Evolutionary conservation across 2,888 invertebrate species (phyloP).

Genomic region (Hesperia comma): DNA sequence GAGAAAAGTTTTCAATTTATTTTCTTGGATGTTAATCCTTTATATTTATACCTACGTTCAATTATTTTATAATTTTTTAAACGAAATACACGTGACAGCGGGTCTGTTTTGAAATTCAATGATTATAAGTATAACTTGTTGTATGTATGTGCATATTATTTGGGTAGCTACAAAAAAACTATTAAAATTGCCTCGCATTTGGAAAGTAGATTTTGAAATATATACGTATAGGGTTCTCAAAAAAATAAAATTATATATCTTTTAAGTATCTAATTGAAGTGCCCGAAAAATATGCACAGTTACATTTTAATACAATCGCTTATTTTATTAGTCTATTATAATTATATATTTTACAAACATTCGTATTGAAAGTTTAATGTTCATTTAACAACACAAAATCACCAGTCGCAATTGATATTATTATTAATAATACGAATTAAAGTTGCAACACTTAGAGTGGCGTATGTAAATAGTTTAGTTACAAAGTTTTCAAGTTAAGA

Average conservation of each 20-base stretch:
- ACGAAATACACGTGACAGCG: constrained; percentile 73
- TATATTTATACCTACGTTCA: constrained; percentile 15
- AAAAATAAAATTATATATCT: constrained; percentile 75
- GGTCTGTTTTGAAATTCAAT: constrained; percentile 60
- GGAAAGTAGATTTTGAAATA: constrained; percentile 82
- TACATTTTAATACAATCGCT: constrained; percentile 19
- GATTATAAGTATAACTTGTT: constrained; percentile 49
- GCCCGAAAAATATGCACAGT: constrained; percentile 66
- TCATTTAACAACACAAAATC: constrained; percentile 7
- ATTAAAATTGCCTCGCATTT: constrained; percentile 83
- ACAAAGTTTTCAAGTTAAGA: constrained; percentile 66
- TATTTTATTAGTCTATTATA: constrained; percentile 16
- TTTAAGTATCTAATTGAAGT: constrained; percentile 63
- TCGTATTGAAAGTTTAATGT: constrained; percentile 20
- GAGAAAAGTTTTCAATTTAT: constrained; percentile 47
- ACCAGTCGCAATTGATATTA: constrained; percentile 33
- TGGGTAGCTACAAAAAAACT: constrained; percentile 66
- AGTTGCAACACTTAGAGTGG: constrained; percentile 37
- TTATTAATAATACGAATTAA: constrained; percentile 39
- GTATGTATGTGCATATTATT: constrained; percentile 63
- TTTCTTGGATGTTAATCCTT: constrained; percentile 38
- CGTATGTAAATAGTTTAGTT: constrained; percentile 69
- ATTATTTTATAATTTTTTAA: constrained; percentile 49
- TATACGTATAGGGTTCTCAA: constrained; percentile 76
- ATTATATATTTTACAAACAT: constrained; percentile 12